A percentile compares a stretch with the other conserved stretches of the same genome.
These are phyloP conservation scores for Diplosoma virens DNA, from an alignment of 23 tunicate species.

Conservation along the genomic window DNA sequence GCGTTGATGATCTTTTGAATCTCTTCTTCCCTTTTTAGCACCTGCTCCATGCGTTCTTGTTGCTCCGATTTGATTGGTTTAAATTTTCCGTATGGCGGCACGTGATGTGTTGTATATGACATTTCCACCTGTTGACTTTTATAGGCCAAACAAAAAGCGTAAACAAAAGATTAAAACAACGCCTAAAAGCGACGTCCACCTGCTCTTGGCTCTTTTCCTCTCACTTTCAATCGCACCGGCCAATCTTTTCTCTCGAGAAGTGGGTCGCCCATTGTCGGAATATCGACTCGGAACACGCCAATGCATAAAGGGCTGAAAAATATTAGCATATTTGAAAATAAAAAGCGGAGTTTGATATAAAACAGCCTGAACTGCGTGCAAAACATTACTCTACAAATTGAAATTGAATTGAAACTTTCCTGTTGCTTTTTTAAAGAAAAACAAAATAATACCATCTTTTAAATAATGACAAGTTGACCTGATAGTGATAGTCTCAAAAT, in stretches of 20 bases:
- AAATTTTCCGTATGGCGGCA: conserved; percentile 80
- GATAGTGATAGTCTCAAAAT: no score
- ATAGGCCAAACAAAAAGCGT: no score
- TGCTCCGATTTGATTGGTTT: conserved; percentile 87
- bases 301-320: conserved; percentile 71
- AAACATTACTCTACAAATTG: no score
- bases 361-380: no score
- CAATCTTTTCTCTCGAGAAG: conserved; percentile 35
- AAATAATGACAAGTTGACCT: no score
- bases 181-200: not conserved
- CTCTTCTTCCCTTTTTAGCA: conserved; percentile 47
- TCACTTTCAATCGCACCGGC: conserved; percentile 23
- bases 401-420: not conserved
- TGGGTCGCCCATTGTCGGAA: conserved; percentile 50
- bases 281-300: conserved; percentile 93
- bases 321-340: no score
- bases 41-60: conserved; percentile 87
- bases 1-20: conserved; percentile 22
- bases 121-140: not conserved
- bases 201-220: conserved; percentile 29
- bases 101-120: conserved; percentile 65
- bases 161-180: no score
- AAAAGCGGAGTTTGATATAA: no score
- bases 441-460: no score
- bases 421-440: no score